These are phyloP conservation scores for Adrianichthys oophorus DNA, from an alignment of 2,797 vertebrate species.

Conservation along the genomic window DNA sequence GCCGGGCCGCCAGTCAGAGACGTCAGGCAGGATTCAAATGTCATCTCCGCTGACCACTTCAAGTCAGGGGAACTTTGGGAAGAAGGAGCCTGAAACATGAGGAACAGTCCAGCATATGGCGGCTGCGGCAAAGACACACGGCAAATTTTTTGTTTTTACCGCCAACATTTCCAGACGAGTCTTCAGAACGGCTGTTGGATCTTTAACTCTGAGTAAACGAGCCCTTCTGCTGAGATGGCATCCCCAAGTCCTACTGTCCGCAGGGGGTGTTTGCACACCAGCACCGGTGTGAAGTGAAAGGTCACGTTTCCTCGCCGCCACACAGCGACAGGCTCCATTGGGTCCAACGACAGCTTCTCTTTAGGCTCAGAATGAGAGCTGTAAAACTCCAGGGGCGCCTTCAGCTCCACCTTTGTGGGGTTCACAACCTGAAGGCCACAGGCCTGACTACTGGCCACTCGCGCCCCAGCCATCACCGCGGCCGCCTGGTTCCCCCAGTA, in stretches of 20 bases:
- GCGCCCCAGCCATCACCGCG: slow-evolving; percentile 89
- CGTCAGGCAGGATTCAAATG: slow-evolving; percentile 39
- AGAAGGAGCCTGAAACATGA: slow-evolving; percentile 23
- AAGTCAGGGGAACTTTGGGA: slow-evolving; percentile 22
- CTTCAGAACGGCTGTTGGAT: slow-evolving; percentile 55
- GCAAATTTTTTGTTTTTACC: too few species aligned
- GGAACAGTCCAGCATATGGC: background rate
- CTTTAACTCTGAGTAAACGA: slow-evolving; percentile 86
- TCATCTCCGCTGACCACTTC: slow-evolving; percentile 10
- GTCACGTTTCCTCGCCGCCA: slow-evolving; percentile 87
- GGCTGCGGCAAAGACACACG: too few species aligned
- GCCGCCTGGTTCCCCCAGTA: slow-evolving; percentile 93
- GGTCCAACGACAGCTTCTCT: slow-evolving; percentile 78
- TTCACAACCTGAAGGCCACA: slow-evolving; percentile 85
- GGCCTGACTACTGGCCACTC: slow-evolving; percentile 89
- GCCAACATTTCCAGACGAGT: background rate
- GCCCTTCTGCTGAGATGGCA: slow-evolving; percentile 94
- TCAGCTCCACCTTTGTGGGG: slow-evolving; percentile 81
- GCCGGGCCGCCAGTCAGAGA: slow-evolving; percentile 16
- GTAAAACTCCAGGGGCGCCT: slow-evolving; percentile 84
- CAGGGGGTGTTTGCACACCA: slow-evolving; percentile 89
- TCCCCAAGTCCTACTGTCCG: slow-evolving; percentile 96
- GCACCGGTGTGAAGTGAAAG: slow-evolving; percentile 89
- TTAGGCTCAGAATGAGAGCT: slow-evolving; percentile 79
- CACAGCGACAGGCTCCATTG: slow-evolving; percentile 79